Evolutionary conservation across 2,797 vertebrate species (phyloP).

Genomic region (Artibeus lituratus): DNA sequence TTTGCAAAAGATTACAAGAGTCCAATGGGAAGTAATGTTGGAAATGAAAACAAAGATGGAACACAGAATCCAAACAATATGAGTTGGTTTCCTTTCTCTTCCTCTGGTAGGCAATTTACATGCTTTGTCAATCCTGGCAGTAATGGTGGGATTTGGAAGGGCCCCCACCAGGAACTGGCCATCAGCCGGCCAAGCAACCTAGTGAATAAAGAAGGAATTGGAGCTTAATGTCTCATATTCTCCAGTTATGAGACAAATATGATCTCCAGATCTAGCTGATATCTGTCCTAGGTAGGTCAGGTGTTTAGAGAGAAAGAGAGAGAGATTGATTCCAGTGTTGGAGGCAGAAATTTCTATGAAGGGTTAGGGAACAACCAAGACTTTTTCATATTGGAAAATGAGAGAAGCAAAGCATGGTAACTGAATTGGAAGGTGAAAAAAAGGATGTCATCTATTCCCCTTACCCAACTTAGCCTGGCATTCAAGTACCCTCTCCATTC

Average conservation of each 20-base stretch:
- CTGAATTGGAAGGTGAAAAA: background rate
- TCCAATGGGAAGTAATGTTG: background rate
- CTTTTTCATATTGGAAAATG: conserved; percentile 17
- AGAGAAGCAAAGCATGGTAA: background rate
- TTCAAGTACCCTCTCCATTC: background rate
- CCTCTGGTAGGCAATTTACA: background rate
- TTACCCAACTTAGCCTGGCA: background rate
- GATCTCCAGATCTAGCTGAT: background rate
- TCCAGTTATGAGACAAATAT: background rate
- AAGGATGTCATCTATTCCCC: background rate
- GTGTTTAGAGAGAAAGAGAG: background rate
- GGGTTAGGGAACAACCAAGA: background rate
- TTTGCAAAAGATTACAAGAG: background rate
- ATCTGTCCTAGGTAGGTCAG: background rate
- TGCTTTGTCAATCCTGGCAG: background rate
- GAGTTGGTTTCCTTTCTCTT: background rate
- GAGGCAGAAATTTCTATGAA: background rate
- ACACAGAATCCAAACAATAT: background rate
- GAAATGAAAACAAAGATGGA: background rate
- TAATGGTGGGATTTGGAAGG: background rate
- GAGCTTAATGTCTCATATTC: background rate
- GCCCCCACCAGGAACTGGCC: background rate
- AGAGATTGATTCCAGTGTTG: background rate
- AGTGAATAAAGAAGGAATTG: no score
- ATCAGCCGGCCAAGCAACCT: background rate